Evolutionary conservation across 2,888 invertebrate genomes (phyloP).

Genomic region (Scaptomyza reducta): DNA sequence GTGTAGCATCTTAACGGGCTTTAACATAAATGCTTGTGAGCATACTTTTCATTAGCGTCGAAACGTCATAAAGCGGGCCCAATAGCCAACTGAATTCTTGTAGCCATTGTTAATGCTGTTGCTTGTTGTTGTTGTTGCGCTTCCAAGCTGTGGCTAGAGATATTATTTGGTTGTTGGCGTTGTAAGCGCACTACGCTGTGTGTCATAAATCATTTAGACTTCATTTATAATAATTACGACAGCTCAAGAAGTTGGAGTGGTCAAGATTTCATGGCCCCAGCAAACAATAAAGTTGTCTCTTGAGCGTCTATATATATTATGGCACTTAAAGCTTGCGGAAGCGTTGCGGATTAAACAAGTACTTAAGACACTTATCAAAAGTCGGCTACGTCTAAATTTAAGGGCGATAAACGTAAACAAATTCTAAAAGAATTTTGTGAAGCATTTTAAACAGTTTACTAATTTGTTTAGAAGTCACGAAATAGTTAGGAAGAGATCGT

Average conservation of each 20-base stretch:
- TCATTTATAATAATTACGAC: conserved; percentile 76
- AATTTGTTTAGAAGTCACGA: conserved; percentile 55
- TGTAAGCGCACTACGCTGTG: conserved; percentile 59
- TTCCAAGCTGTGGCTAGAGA: conserved; percentile 48
- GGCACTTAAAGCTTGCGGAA: conserved; percentile 63
- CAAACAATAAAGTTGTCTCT: conserved; percentile 68
- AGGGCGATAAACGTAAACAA: conserved; percentile 21
- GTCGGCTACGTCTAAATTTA: conserved; percentile 6
- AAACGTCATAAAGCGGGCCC: conserved; percentile 44
- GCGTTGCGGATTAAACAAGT: conserved; percentile 34
- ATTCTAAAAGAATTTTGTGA: conserved; percentile 33
- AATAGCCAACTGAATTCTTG: conserved; percentile 40
- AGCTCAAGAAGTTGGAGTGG: conserved; percentile 55
- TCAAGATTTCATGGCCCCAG: conserved; percentile 61
- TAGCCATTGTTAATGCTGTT: conserved; percentile 20
- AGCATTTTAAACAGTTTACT: conserved; percentile 52
- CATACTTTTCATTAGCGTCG: conserved; percentile 55
- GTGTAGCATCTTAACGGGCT: conserved; percentile 25
- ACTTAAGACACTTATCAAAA: conserved; percentile 28
- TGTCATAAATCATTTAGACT: conserved; percentile 75
- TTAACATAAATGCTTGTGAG: conserved; percentile 42
- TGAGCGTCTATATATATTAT: neutral
- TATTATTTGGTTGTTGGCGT: conserved; percentile 61
- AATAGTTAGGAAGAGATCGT: conserved; percentile 15
- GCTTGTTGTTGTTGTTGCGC: conserved; percentile 27